A percentile compares a stretch with the other conserved stretches of the same genome.
phyloP scores from a whole-genome alignment of 2,888 invertebrate species.

The Epinotia brunnichana region DNA sequence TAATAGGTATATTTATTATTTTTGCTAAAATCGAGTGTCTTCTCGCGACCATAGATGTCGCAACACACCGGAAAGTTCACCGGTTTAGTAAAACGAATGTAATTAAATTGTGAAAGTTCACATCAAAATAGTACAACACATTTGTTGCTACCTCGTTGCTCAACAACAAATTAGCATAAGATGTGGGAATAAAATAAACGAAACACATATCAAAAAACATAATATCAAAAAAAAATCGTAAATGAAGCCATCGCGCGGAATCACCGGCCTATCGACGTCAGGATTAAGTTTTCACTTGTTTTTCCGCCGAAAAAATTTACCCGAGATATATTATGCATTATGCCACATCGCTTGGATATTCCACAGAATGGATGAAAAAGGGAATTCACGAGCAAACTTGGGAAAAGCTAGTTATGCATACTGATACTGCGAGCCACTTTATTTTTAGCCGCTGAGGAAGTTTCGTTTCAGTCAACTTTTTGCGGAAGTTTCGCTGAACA shows the following conservation, averaged over 20 bases:
- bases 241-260: neutral
- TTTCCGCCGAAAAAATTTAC: constrained; percentile 23
- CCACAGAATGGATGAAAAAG: constrained; percentile 29
- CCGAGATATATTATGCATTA: constrained; percentile 38
- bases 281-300: constrained; percentile 17
- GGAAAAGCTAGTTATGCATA: constrained; percentile 40
- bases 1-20: too few relatives aligned
- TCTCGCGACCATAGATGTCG: too few relatives aligned
- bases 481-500: constrained; percentile 27
- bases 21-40: too few relatives aligned
- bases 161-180: too few relatives aligned
- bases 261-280: neutral
- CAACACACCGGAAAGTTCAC: too few relatives aligned
- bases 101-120: too few relatives aligned
- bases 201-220: neutral
- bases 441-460: constrained; percentile 37
- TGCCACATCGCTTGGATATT: constrained; percentile 32
- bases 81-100: too few relatives aligned
- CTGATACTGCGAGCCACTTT: constrained; percentile 34
- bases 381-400: constrained; percentile 31
- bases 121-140: too few relatives aligned
- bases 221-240: neutral
- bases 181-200: neutral
- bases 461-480: constrained; percentile 32
- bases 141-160: too few relatives aligned